phyloP scores from a whole-genome alignment of 2,113 vertebrate genomes.

The Brachyistius frenatus region DNA sequence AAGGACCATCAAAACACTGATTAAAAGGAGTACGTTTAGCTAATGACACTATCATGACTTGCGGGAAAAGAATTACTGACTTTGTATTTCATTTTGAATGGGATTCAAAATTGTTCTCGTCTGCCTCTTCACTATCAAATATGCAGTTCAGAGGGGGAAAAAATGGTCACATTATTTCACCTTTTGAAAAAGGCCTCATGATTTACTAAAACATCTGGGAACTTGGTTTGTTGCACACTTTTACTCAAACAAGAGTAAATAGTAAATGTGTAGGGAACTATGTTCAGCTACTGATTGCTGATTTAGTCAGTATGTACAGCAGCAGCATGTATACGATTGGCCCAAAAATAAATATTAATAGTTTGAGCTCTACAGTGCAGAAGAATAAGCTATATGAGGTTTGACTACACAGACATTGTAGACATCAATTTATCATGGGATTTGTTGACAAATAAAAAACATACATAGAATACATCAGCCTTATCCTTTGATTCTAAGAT shows the following conservation, averaged over 20 bases:
- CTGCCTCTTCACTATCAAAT: too few species aligned
- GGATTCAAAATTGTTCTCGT: too few species aligned
- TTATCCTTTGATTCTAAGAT: not conserved
- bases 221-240: too few species aligned
- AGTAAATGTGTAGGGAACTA: not conserved
- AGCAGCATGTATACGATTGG: not conserved
- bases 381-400: not conserved
- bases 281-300: not conserved
- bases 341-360: not conserved
- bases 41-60: too few species aligned
- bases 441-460: not conserved
- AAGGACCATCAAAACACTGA: too few species aligned
- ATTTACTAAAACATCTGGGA: not conserved
- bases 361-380: not conserved
- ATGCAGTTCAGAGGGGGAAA: too few species aligned
- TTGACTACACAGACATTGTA: not conserved
- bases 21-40: too few species aligned
- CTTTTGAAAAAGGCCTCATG: too few species aligned
- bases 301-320: not conserved
- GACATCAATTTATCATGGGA: not conserved
- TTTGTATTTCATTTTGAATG: too few species aligned
- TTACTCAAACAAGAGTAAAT: not conserved
- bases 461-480: not conserved
- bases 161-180: too few species aligned
- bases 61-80: too few species aligned